phyloP scores from a whole-genome alignment of 2,888 invertebrate genomes.

The Operophtera brumata region DNA sequence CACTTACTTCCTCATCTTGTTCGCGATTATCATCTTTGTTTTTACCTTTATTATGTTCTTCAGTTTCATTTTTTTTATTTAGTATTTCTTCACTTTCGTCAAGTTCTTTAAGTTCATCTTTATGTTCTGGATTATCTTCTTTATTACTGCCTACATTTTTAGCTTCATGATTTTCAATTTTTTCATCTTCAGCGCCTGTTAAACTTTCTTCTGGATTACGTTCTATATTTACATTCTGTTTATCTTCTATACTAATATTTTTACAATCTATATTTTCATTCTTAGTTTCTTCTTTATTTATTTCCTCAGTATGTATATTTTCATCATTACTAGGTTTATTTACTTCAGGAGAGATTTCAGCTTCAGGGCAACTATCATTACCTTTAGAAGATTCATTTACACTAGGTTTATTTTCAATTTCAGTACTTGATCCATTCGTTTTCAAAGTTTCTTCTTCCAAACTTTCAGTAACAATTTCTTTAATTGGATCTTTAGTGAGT shows the following conservation, averaged over 20 bases:
- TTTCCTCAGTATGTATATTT: constrained; percentile 18
- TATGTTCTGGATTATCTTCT: constrained; percentile 2
- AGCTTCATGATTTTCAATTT: constrained; percentile 12
- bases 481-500: neutral
- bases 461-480: constrained; percentile 12
- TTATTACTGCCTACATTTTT: constrained; percentile 5
- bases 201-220: constrained; percentile 2
- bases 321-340: constrained; percentile 21
- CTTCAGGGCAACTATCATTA: constrained; percentile 15
- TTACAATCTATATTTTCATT: constrained; percentile 31
- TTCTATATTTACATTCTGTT: constrained; percentile 38
- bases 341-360: constrained; percentile 26
- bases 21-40: constrained; percentile 13
- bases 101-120: constrained; percentile 2
- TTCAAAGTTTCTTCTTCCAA: constrained; percentile 19
- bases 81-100: constrained; percentile 4
- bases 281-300: constrained; percentile 47
- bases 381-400: constrained; percentile 11
- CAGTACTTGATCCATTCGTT: constrained; percentile 4
- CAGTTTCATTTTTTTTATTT: constrained; percentile 1
- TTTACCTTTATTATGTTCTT: constrained; percentile 20
- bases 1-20: constrained; percentile 67
- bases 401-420: constrained; percentile 12
- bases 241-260: constrained; percentile 38
- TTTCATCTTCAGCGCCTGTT: constrained; percentile 10